Conservation (phyloP, 2,888 invertebrate species). For the Mylabris sibirica region DNA sequence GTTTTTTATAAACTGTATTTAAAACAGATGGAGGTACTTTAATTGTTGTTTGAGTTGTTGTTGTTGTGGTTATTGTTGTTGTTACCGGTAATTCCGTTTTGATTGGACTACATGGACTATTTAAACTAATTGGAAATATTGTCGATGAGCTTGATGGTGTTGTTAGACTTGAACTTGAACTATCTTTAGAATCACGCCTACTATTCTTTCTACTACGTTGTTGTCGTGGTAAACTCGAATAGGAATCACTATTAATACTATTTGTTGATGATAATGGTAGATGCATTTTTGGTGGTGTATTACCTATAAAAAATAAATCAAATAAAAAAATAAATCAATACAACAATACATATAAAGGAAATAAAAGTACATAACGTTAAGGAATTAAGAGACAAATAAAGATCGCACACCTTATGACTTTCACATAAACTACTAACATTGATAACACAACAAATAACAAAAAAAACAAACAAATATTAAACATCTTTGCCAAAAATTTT, state of each 20-base stretch:
- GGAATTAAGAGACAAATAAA: constrained; percentile 50
- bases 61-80: constrained; percentile 39
- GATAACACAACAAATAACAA: background rate
- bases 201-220: constrained; percentile 43
- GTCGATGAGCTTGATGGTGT: constrained; percentile 69
- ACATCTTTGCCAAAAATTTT: background rate
- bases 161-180: constrained; percentile 60
- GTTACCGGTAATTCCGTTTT: constrained; percentile 56
- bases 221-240: constrained; percentile 61
- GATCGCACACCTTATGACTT: constrained; percentile 39
- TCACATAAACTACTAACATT: constrained; percentile 40
- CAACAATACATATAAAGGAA: background rate
- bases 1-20: constrained; percentile 47
- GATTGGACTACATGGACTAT: constrained; percentile 72
- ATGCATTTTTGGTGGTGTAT: constrained; percentile 61
- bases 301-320: constrained; percentile 27
- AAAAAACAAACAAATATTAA: no score
- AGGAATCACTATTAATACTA: constrained; percentile 60
- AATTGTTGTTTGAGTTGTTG: constrained; percentile 45
- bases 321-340: no score
- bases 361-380: constrained; percentile 43
- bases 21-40: constrained; percentile 51
- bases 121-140: constrained; percentile 73
- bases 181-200: constrained; percentile 61
- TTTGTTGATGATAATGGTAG: constrained; percentile 59